Conservation (phyloP, 2,113 vertebrate genomes). For the Erpornis zantholeuca region DNA sequence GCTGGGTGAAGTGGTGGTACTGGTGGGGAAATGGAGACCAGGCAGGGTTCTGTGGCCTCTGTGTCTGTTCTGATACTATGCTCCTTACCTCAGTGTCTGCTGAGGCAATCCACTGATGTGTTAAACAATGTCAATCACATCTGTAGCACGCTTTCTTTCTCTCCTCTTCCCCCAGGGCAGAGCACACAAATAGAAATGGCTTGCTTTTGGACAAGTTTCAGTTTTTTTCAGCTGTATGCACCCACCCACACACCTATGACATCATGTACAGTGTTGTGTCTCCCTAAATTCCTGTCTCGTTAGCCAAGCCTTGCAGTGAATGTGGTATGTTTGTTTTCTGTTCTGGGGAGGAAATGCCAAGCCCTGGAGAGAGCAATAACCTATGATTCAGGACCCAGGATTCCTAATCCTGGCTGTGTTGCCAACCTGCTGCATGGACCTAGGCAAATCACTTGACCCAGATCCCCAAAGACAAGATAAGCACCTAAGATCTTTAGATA, state of each 20-base stretch:
- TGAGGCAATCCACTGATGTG: background rate
- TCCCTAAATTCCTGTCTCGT: background rate
- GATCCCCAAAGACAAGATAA: conserved; percentile 45
- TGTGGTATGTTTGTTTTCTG: background rate
- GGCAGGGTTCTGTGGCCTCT: background rate
- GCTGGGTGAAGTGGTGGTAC: background rate
- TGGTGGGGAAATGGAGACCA: background rate
- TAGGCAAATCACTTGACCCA: conserved; percentile 48
- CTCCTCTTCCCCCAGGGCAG: background rate
- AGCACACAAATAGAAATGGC: background rate
- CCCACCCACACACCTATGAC: fast-evolving
- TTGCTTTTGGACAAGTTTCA: background rate
- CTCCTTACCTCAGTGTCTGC: background rate
- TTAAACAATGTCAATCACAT: background rate
- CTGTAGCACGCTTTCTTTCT: background rate
- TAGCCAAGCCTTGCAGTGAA: background rate
- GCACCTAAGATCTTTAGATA: conserved; percentile 53
- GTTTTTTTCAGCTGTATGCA: background rate
- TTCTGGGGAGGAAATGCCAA: background rate
- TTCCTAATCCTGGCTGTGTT: background rate
- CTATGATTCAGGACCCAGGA: background rate
- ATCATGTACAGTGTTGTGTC: background rate
- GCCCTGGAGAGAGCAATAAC: background rate
- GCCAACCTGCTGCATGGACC: background rate
- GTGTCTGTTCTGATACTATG: background rate